These are phyloP conservation scores for Lasaia peninsularis DNA, from an alignment of 1,140 invertebrate species.

Conservation along the genomic window DNA sequence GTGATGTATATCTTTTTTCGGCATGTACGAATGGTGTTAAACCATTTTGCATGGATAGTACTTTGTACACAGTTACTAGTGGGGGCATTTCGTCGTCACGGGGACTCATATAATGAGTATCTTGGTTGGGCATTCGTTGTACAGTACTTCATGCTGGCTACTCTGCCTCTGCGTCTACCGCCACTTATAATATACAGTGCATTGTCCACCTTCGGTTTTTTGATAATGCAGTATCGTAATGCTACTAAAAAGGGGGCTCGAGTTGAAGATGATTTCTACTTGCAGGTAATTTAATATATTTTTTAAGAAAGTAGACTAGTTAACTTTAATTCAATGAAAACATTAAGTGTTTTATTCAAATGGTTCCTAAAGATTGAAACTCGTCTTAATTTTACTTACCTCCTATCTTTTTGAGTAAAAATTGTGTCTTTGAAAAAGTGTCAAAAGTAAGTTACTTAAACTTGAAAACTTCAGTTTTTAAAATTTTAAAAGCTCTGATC, in stretches of 20 bases:
- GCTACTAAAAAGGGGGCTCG: slow-evolving; percentile 44
- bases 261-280: slow-evolving; percentile 60
- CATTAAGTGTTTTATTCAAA: too few species aligned
- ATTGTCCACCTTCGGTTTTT: slow-evolving; percentile 47
- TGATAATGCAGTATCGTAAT: slow-evolving; percentile 63
- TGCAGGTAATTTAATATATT: slow-evolving; percentile 39
- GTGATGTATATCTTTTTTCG: slow-evolving; percentile 40
- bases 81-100: slow-evolving; percentile 70
- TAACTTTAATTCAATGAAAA: too few species aligned
- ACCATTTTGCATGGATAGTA: slow-evolving; percentile 81
- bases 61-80: slow-evolving; percentile 80
- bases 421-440: too few species aligned
- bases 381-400: too few species aligned
- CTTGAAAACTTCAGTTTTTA: too few species aligned
- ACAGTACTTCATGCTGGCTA: slow-evolving; percentile 91
- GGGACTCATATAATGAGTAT: slow-evolving; percentile 64
- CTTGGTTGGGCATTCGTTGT: slow-evolving; percentile 89
- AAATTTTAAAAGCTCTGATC: too few species aligned
- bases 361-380: too few species aligned
- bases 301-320: background rate
- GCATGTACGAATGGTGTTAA: slow-evolving; percentile 70
- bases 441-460: too few species aligned
- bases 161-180: slow-evolving; percentile 85
- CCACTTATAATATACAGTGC: slow-evolving; percentile 58
- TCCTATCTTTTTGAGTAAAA: too few species aligned